phyloP scores from a whole-genome alignment of 1,140 invertebrate genomes.

The Atopsyche davidsoni region DNA sequence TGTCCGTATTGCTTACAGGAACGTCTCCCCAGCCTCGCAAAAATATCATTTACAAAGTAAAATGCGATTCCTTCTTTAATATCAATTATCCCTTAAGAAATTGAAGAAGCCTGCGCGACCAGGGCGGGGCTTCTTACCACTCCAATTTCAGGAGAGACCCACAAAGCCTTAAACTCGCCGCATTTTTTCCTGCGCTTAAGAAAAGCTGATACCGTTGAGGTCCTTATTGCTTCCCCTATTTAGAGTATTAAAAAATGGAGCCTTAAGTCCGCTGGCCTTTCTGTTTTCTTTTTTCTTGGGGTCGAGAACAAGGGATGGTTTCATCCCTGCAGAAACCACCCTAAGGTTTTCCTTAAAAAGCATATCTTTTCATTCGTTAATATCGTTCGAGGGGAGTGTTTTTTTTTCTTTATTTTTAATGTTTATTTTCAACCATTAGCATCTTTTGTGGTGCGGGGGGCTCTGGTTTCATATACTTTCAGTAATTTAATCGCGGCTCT shows the following conservation, averaged over 20 bases:
- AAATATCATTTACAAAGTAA: no score
- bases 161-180: neutral
- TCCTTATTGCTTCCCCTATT: slow-evolving; percentile 26
- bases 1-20: neutral
- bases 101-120: slow-evolving; percentile 25
- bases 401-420: no score
- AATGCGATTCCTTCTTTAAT: slow-evolving; percentile 24
- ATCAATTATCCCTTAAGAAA: slow-evolving; percentile 30
- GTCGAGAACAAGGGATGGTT: no score
- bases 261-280: neutral
- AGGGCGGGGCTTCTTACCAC: slow-evolving; percentile 3
- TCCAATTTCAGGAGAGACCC: slow-evolving; percentile 2
- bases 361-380: no score
- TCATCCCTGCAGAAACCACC: no score
- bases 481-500: no score
- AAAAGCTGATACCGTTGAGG: slow-evolving; percentile 31
- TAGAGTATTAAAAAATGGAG: slow-evolving; percentile 28
- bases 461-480: no score
- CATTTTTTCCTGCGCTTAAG: slow-evolving; percentile 17
- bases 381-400: no score
- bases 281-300: slow-evolving; percentile 6
- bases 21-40: slow-evolving; percentile 8
- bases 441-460: no score
- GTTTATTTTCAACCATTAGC: no score
- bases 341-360: no score